Conservation (phyloP, 2,113 vertebrate genomes). For the Eptatretus burgeri region DNA sequence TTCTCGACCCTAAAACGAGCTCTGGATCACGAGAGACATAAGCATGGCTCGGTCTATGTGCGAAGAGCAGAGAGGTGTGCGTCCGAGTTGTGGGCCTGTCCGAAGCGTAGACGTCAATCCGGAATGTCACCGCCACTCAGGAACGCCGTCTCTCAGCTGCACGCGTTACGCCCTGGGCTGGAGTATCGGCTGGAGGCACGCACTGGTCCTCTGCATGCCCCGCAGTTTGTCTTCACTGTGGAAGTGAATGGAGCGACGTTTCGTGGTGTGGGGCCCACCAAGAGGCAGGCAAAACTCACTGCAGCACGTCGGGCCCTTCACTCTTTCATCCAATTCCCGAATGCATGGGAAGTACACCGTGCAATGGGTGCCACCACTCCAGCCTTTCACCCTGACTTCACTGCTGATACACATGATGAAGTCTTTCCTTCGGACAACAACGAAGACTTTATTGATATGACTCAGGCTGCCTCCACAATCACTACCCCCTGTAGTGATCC, state of each 20-base stretch:
- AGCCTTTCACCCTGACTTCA: conserved; percentile 46
- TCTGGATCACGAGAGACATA: no score
- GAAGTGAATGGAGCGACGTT: conserved; percentile 81
- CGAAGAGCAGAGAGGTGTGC: no score
- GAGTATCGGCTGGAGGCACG: conserved; percentile 75
- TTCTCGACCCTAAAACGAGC: no score
- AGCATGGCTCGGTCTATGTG: no score
- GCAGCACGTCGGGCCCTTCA: conserved; percentile 63
- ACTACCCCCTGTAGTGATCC: no score
- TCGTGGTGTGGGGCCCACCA: conserved; percentile 72
- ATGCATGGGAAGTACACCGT: conserved; percentile 62
- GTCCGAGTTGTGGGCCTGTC: no score
- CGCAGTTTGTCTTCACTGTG: conserved; percentile 63
- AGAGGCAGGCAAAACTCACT: conserved; percentile 92
- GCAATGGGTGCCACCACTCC: conserved; percentile 51
- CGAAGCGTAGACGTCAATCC: no score
- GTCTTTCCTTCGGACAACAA: no score
- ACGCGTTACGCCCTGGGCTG: conserved; percentile 67
- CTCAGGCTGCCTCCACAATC: no score
- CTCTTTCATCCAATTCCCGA: conserved; percentile 85
- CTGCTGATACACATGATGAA: conserved; percentile 34
- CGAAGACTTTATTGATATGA: no score
- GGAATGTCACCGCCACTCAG: conserved; percentile 16
- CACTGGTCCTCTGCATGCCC: conserved; percentile 71
- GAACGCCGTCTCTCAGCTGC: conserved; percentile 78